Base-by-base conservation (phyloP, 2,797 vertebrate species). In the Chloroceryle inda region DNA sequence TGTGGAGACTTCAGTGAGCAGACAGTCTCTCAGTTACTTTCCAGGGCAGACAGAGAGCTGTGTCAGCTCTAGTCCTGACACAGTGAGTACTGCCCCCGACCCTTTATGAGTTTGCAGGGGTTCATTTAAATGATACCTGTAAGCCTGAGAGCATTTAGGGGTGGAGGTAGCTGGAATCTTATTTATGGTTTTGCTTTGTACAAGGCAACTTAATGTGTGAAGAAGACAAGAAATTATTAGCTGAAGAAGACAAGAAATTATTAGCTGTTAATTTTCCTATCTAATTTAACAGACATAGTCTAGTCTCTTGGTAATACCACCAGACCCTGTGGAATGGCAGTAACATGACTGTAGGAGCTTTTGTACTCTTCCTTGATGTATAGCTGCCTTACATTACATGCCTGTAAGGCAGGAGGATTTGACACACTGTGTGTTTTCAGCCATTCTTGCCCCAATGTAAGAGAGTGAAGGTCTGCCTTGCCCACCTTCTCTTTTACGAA, bases 31-130 rank as follows among this genome's bases (percentile, higher is more conserved):
- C 79, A 94, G 90, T 93, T 98, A 95, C 89, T 98, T 98, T 88
- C 98, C 97, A 74, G 90, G 90, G 63, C 95, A 96, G 75, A 92
- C 94, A 20, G 98, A 97, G 7, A 97, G 96, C 94, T 97, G 80
- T 93, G 91, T 96, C 62, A 98, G 95, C 95, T 98, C 97, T 71
- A 98, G 98, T 94, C 98, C 98, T 33, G 97, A 96, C 24, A 69
- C 67, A 58, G 99, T 99, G 94, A 98, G 98, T 75, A 35, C 33
- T n/a, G 31, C 52, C 52, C 29, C 68, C 40, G 27, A 24, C 85
- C 24, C 67, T 62, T 52, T 38, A 2, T 11, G 58, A 37, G 53
- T 66, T 91, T 56, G 15, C 63, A 63, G 61, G 56, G 50, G 14
- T 67, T 71, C 18, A 11, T 47, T 27, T 52, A 13, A 35, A 15